Conservation (phyloP, 2,888 invertebrate genomes). For the Steinernema scapterisci region DNA sequence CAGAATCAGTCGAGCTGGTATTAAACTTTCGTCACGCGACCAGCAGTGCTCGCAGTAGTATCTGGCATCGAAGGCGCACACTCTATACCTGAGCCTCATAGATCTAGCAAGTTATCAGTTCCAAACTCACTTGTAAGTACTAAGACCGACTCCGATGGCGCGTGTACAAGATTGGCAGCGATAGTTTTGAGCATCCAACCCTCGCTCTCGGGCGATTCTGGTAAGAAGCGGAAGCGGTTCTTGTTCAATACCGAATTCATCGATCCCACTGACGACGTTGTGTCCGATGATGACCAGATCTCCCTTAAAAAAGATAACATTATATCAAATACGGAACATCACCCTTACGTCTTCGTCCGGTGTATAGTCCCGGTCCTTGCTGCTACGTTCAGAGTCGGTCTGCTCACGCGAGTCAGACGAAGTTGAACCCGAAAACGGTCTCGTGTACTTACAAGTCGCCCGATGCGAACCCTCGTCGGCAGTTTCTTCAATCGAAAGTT, state of each 20-base stretch:
- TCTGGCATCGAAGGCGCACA: constrained; percentile 84
- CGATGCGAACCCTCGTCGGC: constrained; percentile 23
- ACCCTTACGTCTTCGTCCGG: constrained; percentile 19
- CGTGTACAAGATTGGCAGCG: constrained; percentile 60
- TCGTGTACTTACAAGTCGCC: constrained; percentile 1
- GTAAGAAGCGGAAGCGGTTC: constrained; percentile 40
- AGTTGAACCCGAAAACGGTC: not conserved
- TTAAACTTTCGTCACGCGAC: constrained; percentile 52
- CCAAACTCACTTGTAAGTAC: constrained; percentile 53
- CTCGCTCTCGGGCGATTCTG: constrained; percentile 55
- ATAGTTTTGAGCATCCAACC: constrained; percentile 62
- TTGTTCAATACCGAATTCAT: constrained; percentile 38
- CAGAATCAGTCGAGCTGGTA: constrained; percentile 58
- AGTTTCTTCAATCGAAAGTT: constrained; percentile 14
- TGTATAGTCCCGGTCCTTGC: not conserved
- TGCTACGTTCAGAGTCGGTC: not conserved
- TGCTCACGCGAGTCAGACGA: not conserved
- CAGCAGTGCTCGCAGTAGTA: constrained; percentile 85
- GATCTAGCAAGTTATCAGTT: not conserved
- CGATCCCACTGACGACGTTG: constrained; percentile 32
- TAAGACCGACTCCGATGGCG: constrained; percentile 53
- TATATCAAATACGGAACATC: too few species aligned
- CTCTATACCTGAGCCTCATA: constrained; percentile 68
- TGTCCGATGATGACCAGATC: constrained; percentile 2
- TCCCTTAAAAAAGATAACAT: not conserved